A percentile compares a stretch with the other conserved stretches of the same genome.
Conservation (phyloP, 2,888 invertebrate species). For the Aelia acuminata region DNA sequence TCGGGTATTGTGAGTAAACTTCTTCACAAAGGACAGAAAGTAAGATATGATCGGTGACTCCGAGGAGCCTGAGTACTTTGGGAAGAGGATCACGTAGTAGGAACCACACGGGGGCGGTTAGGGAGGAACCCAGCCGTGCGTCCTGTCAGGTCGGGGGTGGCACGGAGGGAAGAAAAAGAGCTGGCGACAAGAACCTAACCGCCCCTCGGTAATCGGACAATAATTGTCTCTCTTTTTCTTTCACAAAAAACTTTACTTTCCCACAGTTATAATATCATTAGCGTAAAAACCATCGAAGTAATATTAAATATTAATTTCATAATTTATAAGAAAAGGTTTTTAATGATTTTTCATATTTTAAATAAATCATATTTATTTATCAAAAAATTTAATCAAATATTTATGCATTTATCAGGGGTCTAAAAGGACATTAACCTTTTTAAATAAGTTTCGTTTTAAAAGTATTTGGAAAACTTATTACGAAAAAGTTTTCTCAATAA, state of each 20-base stretch:
- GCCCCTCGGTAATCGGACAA: background rate
- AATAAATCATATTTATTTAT: too few relatives aligned
- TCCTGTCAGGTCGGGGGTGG: background rate
- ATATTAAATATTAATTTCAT: too few relatives aligned
- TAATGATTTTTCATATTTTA: too few relatives aligned
- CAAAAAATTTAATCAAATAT: too few relatives aligned
- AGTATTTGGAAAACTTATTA: too few relatives aligned
- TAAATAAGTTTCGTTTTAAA: too few relatives aligned
- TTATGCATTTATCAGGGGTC: too few relatives aligned
- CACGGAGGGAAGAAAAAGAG: background rate
- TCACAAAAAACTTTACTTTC: background rate
- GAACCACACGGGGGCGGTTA: background rate
- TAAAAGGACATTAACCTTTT: too few relatives aligned
- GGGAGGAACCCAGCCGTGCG: background rate
- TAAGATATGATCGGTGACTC: constrained; percentile 10
- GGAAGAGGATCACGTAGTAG: background rate
- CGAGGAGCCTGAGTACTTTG: background rate
- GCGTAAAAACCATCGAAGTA: too few relatives aligned
- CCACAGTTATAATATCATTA: background rate
- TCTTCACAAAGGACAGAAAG: background rate
- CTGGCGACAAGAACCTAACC: background rate
- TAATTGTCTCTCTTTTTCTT: background rate
- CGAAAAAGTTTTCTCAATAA: too few relatives aligned
- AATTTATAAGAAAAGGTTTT: too few relatives aligned
- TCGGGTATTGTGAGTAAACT: background rate